Conservation (phyloP, 2,888 invertebrate species). For the Zaprionus obscuricornis region DNA sequence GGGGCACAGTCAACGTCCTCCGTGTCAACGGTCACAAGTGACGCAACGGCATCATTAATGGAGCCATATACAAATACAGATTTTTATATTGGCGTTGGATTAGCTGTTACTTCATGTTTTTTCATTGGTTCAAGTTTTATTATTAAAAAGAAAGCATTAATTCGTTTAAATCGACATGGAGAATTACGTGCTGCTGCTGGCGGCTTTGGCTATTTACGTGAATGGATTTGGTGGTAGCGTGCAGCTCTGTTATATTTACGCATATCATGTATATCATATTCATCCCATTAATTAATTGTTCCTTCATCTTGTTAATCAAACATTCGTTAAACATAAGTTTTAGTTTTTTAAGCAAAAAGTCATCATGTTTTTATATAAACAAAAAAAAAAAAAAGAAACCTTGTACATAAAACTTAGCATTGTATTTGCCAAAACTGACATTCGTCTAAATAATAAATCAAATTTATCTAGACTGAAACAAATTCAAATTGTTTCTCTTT, state of each 20-base stretch:
- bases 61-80: conserved; percentile 79
- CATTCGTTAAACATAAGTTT: conserved; percentile 33
- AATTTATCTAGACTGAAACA: not conserved
- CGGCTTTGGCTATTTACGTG: conserved; percentile 96
- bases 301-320: conserved; percentile 46
- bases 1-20: conserved; percentile 26
- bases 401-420: too few species aligned
- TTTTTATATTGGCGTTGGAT: conserved; percentile 89
- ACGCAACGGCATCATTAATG: conserved; percentile 40
- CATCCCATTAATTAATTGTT: too few species aligned
- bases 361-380: too few species aligned
- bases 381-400: too few species aligned
- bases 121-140: conserved; percentile 96
- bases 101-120: conserved; percentile 91
- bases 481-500: too few species aligned
- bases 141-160: conserved; percentile 92
- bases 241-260: conserved; percentile 93
- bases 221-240: conserved; percentile 99
- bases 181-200: conserved; percentile 92
- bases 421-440: not conserved
- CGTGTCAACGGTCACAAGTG: conserved; percentile 5
- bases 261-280: conserved; percentile 31
- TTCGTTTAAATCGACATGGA: conserved; percentile 87
- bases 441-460: too few species aligned
- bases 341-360: too few species aligned